Conservation (phyloP, 2,797 vertebrate genomes). For the Selene dorsalis region DNA sequence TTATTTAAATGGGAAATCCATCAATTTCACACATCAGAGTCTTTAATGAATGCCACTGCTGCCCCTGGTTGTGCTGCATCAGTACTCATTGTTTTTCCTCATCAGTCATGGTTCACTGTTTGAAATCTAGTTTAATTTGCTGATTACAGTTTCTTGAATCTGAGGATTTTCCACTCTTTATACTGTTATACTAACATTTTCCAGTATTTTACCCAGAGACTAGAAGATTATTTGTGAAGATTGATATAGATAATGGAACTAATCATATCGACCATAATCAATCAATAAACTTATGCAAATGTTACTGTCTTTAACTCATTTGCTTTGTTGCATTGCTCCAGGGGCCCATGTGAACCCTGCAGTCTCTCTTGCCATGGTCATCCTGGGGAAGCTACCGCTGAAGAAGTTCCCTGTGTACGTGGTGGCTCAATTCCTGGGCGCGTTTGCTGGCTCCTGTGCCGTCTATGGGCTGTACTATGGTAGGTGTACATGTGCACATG, state of each 20-base stretch:
- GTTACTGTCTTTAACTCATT: background rate
- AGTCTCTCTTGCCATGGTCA: constrained; percentile 94
- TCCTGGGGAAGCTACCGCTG: constrained; percentile 90
- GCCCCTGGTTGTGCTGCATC: no score
- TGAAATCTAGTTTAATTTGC: no score
- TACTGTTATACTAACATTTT: no score
- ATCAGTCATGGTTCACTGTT: no score
- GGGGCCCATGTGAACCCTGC: constrained; percentile 97
- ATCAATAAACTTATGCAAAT: background rate
- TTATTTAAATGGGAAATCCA: background rate
- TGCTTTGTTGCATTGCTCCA: constrained; percentile 66
- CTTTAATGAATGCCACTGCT: no score
- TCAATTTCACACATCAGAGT: background rate
- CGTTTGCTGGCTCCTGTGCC: constrained; percentile 90
- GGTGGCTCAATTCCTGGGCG: constrained; percentile 92
- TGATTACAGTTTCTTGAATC: background rate
- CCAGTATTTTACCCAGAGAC: no score
- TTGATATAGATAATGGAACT: background rate
- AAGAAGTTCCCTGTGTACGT: constrained; percentile 94
- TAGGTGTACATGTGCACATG: constrained; percentile 73
- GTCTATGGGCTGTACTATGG: constrained; percentile 94
- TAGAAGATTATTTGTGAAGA: no score
- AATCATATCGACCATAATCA: background rate
- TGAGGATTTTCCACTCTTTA: no score
- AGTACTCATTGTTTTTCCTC: no score